A percentile compares a stretch with the other conserved stretches of the same genome.
These are phyloP conservation scores for Linyphia triangularis DNA, from an alignment of 2,888 invertebrate species.

Conservation along the genomic window DNA sequence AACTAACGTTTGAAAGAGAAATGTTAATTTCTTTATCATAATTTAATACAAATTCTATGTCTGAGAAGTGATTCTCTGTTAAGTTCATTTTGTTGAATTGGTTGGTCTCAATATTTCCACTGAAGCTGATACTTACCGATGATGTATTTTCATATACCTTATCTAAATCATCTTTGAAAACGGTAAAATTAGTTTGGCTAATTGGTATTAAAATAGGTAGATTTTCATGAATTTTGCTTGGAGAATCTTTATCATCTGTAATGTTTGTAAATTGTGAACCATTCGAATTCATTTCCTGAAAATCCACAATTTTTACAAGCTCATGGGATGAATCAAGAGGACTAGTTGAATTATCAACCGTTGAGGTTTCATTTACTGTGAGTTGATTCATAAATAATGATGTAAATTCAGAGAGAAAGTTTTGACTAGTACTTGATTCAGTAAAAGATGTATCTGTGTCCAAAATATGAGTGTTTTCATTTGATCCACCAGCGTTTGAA, in stretches of 20 bases:
- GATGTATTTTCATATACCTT: not conserved
- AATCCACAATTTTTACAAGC: not conserved
- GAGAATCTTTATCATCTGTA: not conserved
- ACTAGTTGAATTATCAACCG: slow-evolving; percentile 4
- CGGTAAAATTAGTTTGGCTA: not conserved
- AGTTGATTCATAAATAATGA: not conserved
- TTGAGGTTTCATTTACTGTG: not conserved
- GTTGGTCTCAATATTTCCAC: not conserved
- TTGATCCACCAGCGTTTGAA: not conserved
- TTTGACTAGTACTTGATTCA: slow-evolving; percentile 47
- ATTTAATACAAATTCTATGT: not conserved
- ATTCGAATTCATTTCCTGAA: not conserved
- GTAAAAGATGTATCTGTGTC: not conserved
- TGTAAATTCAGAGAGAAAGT: not conserved
- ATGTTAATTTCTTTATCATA: not conserved
- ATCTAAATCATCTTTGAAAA: not conserved
- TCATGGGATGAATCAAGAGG: not conserved
- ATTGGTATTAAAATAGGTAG: not conserved
- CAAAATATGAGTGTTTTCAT: not conserved
- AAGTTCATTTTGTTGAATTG: not conserved
- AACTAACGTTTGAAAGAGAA: not conserved
- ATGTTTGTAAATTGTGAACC: not conserved
- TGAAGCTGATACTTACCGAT: not conserved
- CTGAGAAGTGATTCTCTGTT: too few relatives aligned
- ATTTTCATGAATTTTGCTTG: not conserved